phyloP scores from a whole-genome alignment of 2,888 invertebrate species.

The Drosophila parthenogenetica region DNA sequence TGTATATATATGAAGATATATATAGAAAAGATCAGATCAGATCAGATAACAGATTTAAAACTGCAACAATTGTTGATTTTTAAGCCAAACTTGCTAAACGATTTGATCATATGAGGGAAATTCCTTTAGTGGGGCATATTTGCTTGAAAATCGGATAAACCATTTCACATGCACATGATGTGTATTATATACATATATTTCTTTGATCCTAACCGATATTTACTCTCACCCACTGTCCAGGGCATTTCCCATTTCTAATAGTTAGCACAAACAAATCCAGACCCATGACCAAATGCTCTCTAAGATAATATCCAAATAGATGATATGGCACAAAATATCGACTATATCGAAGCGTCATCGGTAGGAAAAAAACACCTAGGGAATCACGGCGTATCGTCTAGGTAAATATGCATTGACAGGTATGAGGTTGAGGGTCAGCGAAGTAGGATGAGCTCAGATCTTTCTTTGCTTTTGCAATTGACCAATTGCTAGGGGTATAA shows the following conservation, averaged over 20 bases:
- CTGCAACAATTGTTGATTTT: conserved; percentile 19
- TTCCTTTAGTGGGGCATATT: conserved; percentile 2
- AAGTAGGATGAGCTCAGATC: conserved; percentile 49
- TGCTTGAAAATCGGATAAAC: conserved; percentile 26
- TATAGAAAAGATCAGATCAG: neutral
- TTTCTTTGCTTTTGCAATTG: conserved; percentile 45
- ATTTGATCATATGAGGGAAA: conserved; percentile 42
- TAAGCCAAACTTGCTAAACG: conserved; percentile 27
- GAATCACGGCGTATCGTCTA: conserved; percentile 31
- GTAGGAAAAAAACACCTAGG: neutral
- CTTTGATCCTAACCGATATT: conserved; percentile 45
- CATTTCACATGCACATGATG: conserved; percentile 49
- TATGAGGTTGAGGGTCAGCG: conserved; percentile 21
- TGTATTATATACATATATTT: conserved; percentile 12
- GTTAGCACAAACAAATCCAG: conserved; percentile 47
- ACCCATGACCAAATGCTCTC: conserved; percentile 7
- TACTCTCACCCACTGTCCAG: conserved; percentile 22
- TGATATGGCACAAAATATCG: conserved; percentile 27
- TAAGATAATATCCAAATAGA: conserved; percentile 29
- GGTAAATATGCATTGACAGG: conserved; percentile 33
- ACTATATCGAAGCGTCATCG: conserved; percentile 20
- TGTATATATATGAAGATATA: neutral
- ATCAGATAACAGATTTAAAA: conserved; percentile 9
- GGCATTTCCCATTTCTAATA: conserved; percentile 52
- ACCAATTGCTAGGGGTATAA: conserved; percentile 24